These are phyloP conservation scores for Rhysida immarginata DNA, from an alignment of 1,140 invertebrate species.

Conservation along the genomic window DNA sequence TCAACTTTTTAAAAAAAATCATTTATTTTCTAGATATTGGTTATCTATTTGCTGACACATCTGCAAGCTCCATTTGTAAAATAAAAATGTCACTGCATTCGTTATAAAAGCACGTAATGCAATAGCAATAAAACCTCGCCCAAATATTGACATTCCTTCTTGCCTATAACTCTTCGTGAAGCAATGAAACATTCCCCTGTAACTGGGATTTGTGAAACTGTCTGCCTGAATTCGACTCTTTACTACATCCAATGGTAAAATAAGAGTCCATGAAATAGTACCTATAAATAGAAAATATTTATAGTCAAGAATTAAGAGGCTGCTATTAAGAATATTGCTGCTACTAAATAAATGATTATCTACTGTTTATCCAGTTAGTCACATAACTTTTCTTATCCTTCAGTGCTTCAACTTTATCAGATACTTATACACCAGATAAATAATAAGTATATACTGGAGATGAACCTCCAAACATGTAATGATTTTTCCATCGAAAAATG, in stretches of 20 bases:
- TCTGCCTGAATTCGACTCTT: slow-evolving; percentile 59
- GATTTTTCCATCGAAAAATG: no score
- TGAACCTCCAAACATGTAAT: no score
- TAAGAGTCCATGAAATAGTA: slow-evolving; percentile 47
- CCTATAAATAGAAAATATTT: slow-evolving; percentile 35
- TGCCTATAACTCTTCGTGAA: slow-evolving; percentile 31
- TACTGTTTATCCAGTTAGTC: no score
- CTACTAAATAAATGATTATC: no score
- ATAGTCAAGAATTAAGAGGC: no score
- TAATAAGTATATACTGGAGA: no score
- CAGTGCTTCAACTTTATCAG: no score
- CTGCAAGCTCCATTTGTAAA: slow-evolving; percentile 28
- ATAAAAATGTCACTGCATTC: slow-evolving; percentile 50
- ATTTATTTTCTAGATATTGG: no score
- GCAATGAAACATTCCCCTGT: slow-evolving; percentile 36
- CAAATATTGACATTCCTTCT: slow-evolving; percentile 38
- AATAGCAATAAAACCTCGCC: slow-evolving; percentile 41
- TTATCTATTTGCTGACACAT: background rate
- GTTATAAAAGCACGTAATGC: slow-evolving; percentile 47
- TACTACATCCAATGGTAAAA: slow-evolving; percentile 57
- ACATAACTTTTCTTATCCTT: no score
- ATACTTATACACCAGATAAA: no score
- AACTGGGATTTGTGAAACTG: slow-evolving; percentile 32
- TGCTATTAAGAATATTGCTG: no score
- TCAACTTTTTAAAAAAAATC: no score